Percentiles rank a stretch among this genome's conserved stretches.
phyloP scores from a whole-genome alignment of 2,888 invertebrate species.

The Ophion slaviceki region DNA sequence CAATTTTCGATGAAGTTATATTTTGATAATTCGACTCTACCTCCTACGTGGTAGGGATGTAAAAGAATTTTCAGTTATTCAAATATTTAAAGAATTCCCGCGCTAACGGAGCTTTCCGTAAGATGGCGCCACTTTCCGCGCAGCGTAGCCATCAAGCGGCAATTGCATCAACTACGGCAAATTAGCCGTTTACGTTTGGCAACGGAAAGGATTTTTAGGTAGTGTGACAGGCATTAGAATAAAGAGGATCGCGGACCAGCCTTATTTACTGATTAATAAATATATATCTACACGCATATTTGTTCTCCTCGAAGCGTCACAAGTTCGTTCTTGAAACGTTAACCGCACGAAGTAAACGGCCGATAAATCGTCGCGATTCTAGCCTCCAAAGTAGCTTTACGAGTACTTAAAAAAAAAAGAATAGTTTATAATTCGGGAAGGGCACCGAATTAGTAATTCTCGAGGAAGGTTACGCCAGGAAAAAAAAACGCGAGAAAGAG shows the following conservation, averaged over 20 bases:
- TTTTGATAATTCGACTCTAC: too few species aligned
- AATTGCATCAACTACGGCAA: constrained; percentile 24
- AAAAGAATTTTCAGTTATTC: too few species aligned
- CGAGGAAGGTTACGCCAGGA: constrained; percentile 15
- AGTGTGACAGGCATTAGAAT: constrained; percentile 64
- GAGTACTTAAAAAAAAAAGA: constrained; percentile 23
- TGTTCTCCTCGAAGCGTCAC: constrained; percentile 28
- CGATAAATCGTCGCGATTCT: constrained; percentile 6
- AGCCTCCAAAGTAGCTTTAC: constrained; percentile 25
- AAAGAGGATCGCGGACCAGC: constrained; percentile 50
- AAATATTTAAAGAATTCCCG: too few species aligned
- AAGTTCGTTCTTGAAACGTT: constrained; percentile 11
- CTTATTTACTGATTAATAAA: constrained; percentile 35
- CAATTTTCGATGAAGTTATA: too few species aligned
- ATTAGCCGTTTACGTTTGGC: constrained; percentile 57
- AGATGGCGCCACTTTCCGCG: constrained; percentile 6
- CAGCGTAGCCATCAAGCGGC: constrained; percentile 24
- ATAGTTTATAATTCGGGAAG: constrained; percentile 48
- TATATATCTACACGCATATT: constrained; percentile 17
- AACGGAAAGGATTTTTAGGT: constrained; percentile 57
- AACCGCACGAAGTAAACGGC: constrained; percentile 20
- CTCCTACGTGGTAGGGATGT: too few species aligned
- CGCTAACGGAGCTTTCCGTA: too few species aligned
- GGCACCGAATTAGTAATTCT: constrained; percentile 40
- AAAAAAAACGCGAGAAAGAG: constrained; percentile 41